phyloP scores from a whole-genome alignment of 2,113 vertebrate species.

The Bos javanicus region DNA sequence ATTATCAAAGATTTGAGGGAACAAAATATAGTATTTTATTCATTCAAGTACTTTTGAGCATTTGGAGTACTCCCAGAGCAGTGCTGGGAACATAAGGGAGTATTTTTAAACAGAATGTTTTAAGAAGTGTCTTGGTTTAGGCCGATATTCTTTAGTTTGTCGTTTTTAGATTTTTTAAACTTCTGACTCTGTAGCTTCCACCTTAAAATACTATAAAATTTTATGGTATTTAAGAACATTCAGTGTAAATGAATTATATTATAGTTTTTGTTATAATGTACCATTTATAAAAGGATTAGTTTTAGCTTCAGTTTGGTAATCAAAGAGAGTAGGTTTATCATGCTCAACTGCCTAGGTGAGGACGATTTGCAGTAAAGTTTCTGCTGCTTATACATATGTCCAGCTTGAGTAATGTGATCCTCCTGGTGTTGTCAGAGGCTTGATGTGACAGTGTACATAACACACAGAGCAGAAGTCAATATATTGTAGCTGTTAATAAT shows the following conservation, averaged over 20 bases:
- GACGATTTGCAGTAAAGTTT: not conserved
- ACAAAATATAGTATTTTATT: not conserved
- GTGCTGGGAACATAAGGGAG: not conserved
- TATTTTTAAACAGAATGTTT: not conserved
- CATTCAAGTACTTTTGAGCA: not conserved
- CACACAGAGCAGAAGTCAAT: not conserved
- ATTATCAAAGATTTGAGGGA: not conserved
- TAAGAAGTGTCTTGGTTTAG: not conserved
- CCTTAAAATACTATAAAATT: not conserved
- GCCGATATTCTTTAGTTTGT: not conserved
- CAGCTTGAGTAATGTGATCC: fast-evolving
- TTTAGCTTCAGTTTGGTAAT: not conserved
- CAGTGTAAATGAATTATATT: not conserved
- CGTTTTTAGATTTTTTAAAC: not conserved
- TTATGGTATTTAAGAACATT: not conserved
- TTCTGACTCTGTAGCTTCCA: not conserved
- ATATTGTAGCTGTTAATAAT: not conserved
- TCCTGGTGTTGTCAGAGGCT: not conserved
- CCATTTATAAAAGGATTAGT: not conserved
- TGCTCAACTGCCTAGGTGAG: not conserved
- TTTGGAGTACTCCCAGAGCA: not conserved
- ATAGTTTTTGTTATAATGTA: not conserved
- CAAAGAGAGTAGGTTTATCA: not conserved
- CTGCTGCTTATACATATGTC: not conserved
- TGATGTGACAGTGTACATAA: not conserved